These are phyloP conservation scores for Camelus dromedarius DNA, from an alignment of 2,113 vertebrate genomes.

Conservation along the genomic window DNA sequence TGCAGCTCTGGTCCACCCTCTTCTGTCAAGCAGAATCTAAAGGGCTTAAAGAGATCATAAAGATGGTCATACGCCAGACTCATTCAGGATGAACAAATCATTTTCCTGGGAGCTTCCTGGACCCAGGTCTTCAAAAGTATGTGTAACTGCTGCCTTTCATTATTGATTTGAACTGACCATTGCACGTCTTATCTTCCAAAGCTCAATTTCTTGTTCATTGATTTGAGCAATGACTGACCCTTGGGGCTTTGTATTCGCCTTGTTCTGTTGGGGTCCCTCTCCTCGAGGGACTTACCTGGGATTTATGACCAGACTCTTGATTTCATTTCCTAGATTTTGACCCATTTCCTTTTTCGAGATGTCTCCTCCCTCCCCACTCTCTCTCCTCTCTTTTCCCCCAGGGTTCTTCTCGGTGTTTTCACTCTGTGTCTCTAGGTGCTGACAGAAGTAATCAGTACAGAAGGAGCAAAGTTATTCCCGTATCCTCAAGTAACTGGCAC, in stretches of 20 bases:
- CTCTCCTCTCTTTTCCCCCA: not conserved
- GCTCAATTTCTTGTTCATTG: not conserved
- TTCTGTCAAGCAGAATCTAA: not conserved
- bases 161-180: not conserved
- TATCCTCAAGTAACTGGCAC: slow-evolving; percentile 8
- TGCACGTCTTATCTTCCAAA: not conserved
- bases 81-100: not conserved
- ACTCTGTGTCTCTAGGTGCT: not conserved
- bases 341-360: not conserved
- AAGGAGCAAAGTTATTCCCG: not conserved
- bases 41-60: not conserved
- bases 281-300: not conserved
- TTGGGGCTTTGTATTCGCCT: not conserved
- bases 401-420: slow-evolving; percentile 12
- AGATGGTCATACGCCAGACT: not conserved
- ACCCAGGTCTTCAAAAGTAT: not conserved
- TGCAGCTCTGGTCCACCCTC: not conserved
- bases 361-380: not conserved
- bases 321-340: not conserved
- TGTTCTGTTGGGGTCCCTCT: not conserved
- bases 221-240: not conserved
- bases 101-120: not conserved
- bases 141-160: not conserved
- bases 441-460: not conserved
- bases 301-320: not conserved